phyloP scores from a whole-genome alignment of 2,888 invertebrate species.

The Mellilla xanthometata region DNA sequence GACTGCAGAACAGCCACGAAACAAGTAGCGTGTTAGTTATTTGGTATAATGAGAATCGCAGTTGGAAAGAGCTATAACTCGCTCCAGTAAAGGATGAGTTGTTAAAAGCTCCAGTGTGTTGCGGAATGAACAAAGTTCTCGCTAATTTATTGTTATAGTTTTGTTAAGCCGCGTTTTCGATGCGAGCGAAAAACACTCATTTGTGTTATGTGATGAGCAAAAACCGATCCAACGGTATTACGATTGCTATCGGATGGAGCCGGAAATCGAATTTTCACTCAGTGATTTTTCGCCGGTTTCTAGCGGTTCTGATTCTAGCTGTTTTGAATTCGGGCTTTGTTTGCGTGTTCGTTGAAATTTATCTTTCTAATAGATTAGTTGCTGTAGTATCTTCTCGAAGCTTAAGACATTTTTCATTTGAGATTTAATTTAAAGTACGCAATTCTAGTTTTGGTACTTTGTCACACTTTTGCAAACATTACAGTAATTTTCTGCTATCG shows the following conservation, averaged over 20 bases:
- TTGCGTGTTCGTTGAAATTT: not conserved
- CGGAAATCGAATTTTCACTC: conserved; percentile 8
- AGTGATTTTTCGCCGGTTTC: conserved; percentile 8
- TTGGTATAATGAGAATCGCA: conserved; percentile 45
- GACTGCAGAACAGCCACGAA: not conserved
- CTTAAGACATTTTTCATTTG: no score
- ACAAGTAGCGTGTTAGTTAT: conserved; percentile 11
- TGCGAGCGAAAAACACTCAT: conserved; percentile 11
- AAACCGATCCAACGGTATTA: conserved; percentile 12
- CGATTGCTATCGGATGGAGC: conserved; percentile 6
- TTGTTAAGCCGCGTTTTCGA: conserved; percentile 40
- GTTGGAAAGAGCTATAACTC: conserved; percentile 46
- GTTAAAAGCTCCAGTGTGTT: conserved; percentile 56
- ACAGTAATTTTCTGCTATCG: no score
- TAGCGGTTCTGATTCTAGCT: not conserved
- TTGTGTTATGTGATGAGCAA: conserved; percentile 7
- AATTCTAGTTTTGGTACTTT: no score
- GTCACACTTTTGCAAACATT: no score
- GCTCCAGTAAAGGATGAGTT: conserved; percentile 54
- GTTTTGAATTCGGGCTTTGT: not conserved
- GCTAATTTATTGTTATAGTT: conserved; percentile 71
- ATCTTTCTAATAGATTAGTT: no score
- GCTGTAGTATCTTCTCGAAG: no score
- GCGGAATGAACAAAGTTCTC: conserved; percentile 59
- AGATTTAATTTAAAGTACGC: no score